A percentile compares a stretch with the other conserved stretches of the same genome.
Evolutionary conservation across 2,888 invertebrate species (phyloP).

Genomic region (Electrophaes corylata): DNA sequence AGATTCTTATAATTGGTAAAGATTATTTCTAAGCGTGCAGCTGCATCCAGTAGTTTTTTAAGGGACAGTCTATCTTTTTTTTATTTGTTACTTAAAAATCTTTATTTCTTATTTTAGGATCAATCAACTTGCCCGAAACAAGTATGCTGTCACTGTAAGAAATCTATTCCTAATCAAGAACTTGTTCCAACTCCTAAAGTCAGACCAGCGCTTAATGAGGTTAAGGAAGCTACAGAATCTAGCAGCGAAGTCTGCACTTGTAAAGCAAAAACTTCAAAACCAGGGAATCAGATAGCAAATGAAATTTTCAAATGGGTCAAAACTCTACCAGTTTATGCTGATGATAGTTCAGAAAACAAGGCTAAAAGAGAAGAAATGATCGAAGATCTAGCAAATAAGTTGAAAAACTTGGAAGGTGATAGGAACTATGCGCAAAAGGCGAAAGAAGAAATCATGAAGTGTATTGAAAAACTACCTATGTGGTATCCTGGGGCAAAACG

Average conservation of each 20-base stretch:
- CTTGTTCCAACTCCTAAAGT: neutral
- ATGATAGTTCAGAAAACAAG: slow-evolving; percentile 42
- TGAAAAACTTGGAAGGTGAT: slow-evolving; percentile 41
- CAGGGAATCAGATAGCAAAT: slow-evolving; percentile 33
- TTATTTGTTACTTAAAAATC: neutral
- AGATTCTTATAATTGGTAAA: no score
- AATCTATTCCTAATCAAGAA: slow-evolving; percentile 24
- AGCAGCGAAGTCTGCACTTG: neutral
- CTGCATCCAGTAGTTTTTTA: no score
- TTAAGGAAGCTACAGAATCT: slow-evolving; percentile 5
- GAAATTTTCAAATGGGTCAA: slow-evolving; percentile 48
- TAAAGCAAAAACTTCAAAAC: neutral
- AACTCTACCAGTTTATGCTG: slow-evolving; percentile 48
- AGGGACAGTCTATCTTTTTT: no score
- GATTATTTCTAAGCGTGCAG: no score
- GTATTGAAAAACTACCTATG: slow-evolving; percentile 50
- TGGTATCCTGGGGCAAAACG: slow-evolving; percentile 49
- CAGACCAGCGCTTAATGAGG: neutral
- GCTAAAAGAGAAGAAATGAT: slow-evolving; percentile 39
- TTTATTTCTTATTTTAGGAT: neutral
- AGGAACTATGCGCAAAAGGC: slow-evolving; percentile 41
- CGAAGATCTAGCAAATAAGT: slow-evolving; percentile 38
- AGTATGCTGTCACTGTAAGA: slow-evolving; percentile 34
- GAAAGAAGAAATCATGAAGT: slow-evolving; percentile 41
- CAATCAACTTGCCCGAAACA: neutral